Conservation (phyloP, 2,797 vertebrate genomes). For the Bufotes viridis region DNA sequence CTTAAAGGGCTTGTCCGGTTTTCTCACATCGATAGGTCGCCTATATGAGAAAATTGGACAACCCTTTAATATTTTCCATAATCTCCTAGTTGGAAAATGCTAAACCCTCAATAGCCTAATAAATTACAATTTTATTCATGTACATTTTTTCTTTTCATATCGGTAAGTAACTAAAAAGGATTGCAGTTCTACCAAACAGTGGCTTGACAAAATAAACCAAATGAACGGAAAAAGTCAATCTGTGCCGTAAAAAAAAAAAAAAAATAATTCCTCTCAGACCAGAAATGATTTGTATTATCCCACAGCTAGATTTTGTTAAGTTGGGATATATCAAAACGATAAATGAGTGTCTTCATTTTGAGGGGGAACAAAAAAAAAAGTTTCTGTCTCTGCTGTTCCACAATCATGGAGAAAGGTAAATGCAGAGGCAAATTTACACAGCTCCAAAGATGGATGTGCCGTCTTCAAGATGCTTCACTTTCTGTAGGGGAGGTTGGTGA, state of each 20-base stretch:
- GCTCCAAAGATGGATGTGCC: slow-evolving; percentile 77
- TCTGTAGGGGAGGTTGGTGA: slow-evolving; percentile 80
- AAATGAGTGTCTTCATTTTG: slow-evolving; percentile 62
- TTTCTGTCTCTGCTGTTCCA: slow-evolving; percentile 75
- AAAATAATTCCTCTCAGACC: slow-evolving; percentile 57
- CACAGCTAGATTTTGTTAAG: slow-evolving; percentile 73
- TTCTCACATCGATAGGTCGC: too few species aligned
- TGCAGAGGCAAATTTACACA: slow-evolving; percentile 78
- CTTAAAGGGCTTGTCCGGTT: not conserved
- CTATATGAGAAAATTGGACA: too few species aligned
- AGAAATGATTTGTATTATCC: slow-evolving; percentile 61
- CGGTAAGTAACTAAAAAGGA: slow-evolving; percentile 32
- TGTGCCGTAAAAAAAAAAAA: slow-evolving; percentile 64
- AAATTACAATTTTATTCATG: slow-evolving; percentile 9
- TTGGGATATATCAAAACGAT: slow-evolving; percentile 72
- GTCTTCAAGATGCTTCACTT: slow-evolving; percentile 91
- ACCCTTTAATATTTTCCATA: not conserved
- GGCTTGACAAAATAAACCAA: slow-evolving; percentile 71
- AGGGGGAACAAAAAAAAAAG: slow-evolving; percentile 49
- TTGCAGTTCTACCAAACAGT: slow-evolving; percentile 69
- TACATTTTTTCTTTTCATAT: not conserved
- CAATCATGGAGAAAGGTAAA: slow-evolving; percentile 74
- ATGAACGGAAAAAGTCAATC: slow-evolving; percentile 62
- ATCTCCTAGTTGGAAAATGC: not conserved
- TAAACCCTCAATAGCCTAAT: slow-evolving; percentile 30